Conservation (phyloP, 2,888 invertebrate species). For the Drosophila setosimentum region DNA sequence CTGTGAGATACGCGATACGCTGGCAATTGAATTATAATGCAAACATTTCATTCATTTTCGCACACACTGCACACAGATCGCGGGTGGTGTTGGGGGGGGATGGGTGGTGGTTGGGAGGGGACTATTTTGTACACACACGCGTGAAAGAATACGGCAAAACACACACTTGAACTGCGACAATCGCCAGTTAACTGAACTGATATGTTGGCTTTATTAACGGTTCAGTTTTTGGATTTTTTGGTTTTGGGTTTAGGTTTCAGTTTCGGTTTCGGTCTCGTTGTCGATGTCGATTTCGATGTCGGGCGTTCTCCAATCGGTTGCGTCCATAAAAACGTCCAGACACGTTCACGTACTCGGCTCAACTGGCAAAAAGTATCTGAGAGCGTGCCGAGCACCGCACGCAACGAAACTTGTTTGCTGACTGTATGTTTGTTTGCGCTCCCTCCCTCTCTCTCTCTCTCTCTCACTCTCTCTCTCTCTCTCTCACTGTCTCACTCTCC, state of each 20-base stretch:
- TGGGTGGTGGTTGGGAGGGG: neutral
- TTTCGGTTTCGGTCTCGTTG: slow-evolving; percentile 9
- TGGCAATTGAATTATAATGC: slow-evolving; percentile 18
- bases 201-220: slow-evolving; percentile 25
- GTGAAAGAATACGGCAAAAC: slow-evolving; percentile 16
- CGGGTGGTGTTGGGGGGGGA: neutral
- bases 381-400: slow-evolving; percentile 49
- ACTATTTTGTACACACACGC: slow-evolving; percentile 32
- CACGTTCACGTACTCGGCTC: slow-evolving; percentile 75
- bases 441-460: slow-evolving; percentile 14
- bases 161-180: slow-evolving; percentile 14
- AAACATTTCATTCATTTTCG: slow-evolving; percentile 56
- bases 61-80: slow-evolving; percentile 42
- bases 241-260: slow-evolving; percentile 9
- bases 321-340: slow-evolving; percentile 59
- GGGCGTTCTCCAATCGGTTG: slow-evolving; percentile 27
- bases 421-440: slow-evolving; percentile 33
- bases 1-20: slow-evolving; percentile 34
- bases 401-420: slow-evolving; percentile 59
- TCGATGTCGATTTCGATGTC: slow-evolving; percentile 9
- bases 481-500: neutral
- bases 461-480: slow-evolving; percentile 17
- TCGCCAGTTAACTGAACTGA: slow-evolving; percentile 3
- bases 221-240: slow-evolving; percentile 13
- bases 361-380: slow-evolving; percentile 71